phyloP scores from a whole-genome alignment of 30 jellyfish, hydroid and myxozoan genomes.

The Rhopilema esculentum region DNA sequence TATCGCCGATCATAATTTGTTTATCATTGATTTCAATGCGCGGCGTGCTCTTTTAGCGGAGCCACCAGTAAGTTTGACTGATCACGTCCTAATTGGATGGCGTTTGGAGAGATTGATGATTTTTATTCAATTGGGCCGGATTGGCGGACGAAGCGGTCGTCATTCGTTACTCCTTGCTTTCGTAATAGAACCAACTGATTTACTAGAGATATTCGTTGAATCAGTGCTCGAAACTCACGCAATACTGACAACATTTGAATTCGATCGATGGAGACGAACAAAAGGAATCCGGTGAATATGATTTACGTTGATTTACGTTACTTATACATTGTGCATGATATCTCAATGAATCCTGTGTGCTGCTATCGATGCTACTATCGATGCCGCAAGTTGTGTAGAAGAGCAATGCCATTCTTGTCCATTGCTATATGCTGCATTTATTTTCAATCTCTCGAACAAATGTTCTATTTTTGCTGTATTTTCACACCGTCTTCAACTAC shows the following conservation, averaged over 20 bases:
- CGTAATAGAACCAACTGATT: background rate
- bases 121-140: background rate
- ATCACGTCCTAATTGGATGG: conserved; percentile 73
- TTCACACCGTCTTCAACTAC: too few relatives aligned
- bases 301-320: too few relatives aligned
- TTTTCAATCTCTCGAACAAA: background rate
- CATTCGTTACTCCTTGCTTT: background rate
- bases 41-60: conserved; percentile 58
- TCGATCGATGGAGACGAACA: background rate
- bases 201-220: background rate
- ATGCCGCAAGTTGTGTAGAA: too few relatives aligned
- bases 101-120: conserved; percentile 17
- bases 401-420: too few relatives aligned
- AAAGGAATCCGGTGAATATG: background rate
- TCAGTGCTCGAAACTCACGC: background rate
- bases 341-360: background rate
- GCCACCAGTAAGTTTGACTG: conserved; percentile 61
- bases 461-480: background rate
- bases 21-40: conserved; percentile 38
- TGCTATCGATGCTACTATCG: too few relatives aligned
- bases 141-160: background rate
- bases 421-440: background rate
- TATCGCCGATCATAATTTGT: conserved; percentile 50
- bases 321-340: background rate
- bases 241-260: background rate